Percentiles rank a stretch among this genome's conserved stretches.
Conservation (phyloP, 2,888 invertebrate species). For the Nesidiocoris tenuis region DNA sequence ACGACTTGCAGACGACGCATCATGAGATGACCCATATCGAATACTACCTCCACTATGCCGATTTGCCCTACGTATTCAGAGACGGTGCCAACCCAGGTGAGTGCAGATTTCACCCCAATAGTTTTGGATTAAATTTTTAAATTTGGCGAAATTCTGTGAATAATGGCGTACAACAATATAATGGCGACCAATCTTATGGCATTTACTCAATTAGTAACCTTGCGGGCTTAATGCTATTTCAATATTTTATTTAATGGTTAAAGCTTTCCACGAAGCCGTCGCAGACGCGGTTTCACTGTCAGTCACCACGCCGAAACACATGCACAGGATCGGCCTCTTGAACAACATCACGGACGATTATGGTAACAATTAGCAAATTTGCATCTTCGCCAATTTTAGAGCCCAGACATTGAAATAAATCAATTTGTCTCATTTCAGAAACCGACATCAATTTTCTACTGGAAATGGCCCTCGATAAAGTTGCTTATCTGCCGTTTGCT, state of each 20-base stretch:
- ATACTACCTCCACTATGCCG: conserved; percentile 75
- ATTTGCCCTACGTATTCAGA: conserved; percentile 72
- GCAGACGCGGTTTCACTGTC: conserved; percentile 78
- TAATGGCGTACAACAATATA: too few relatives aligned
- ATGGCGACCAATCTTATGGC: too few relatives aligned
- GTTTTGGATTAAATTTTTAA: too few relatives aligned
- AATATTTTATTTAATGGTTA: conserved; percentile 47
- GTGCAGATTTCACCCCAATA: too few relatives aligned
- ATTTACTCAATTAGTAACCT: too few relatives aligned
- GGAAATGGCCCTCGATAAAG: conserved; percentile 75
- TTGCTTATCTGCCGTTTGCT: conserved; percentile 76
- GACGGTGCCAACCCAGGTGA: conserved; percentile 80
- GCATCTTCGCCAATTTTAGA: too few relatives aligned
- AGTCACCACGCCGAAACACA: conserved; percentile 72
- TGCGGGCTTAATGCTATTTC: too few relatives aligned
- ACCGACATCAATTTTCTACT: conserved; percentile 75
- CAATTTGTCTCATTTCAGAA: conserved; percentile 58
- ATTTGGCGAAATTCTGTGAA: too few relatives aligned
- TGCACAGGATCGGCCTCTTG: conserved; percentile 70
- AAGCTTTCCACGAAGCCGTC: conserved; percentile 83
- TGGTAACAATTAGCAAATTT: too few relatives aligned
- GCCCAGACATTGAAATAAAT: too few relatives aligned
- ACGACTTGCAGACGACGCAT: conserved; percentile 73
- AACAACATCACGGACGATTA: conserved; percentile 60
- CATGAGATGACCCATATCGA: conserved; percentile 83